These are phyloP conservation scores for Pterobdella sp. DNA, from an alignment of 2,888 invertebrate species.

Conservation along the genomic window DNA sequence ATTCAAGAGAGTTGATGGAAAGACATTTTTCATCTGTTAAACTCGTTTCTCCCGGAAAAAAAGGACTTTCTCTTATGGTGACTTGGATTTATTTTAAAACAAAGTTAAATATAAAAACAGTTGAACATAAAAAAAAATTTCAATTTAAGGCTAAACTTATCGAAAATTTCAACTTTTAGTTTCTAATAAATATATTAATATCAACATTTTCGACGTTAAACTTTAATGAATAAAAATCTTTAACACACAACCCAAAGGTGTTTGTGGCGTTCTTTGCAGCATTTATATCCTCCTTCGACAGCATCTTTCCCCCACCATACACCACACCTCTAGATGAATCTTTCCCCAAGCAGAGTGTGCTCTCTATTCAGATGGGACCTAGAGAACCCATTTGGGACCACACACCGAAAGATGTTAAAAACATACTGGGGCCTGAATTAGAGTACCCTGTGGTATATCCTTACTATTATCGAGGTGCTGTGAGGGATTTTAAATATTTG, in stretches of 20 bases:
- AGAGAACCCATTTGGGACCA: not conserved
- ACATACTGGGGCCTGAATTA: not conserved
- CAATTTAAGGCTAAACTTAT: too few species aligned
- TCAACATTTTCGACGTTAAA: too few species aligned
- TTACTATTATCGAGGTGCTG: not conserved
- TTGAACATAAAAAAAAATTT: too few species aligned
- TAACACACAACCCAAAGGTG: not conserved
- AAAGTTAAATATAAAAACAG: not conserved
- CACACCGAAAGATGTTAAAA: not conserved
- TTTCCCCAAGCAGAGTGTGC: too few species aligned
- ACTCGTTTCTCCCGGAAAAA: slow-evolving; percentile 1
- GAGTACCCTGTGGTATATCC: not conserved
- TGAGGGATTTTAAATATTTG: not conserved
- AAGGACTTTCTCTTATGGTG: slow-evolving; percentile 9
- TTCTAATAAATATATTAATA: too few species aligned
- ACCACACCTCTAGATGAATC: too few species aligned
- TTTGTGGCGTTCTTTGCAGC: not conserved
- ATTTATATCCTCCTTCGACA: not conserved
- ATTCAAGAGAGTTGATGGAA: too few species aligned
- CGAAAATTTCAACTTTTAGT: too few species aligned
- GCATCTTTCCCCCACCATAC: too few species aligned
- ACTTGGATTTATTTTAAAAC: not conserved
- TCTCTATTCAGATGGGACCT: not conserved
- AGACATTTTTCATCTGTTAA: too few species aligned
- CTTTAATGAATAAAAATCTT: too few species aligned